A percentile compares a stretch with the other conserved stretches of the same genome.
phyloP scores from a whole-genome alignment of 2,888 invertebrate genomes.

The Sturmia bella region DNA sequence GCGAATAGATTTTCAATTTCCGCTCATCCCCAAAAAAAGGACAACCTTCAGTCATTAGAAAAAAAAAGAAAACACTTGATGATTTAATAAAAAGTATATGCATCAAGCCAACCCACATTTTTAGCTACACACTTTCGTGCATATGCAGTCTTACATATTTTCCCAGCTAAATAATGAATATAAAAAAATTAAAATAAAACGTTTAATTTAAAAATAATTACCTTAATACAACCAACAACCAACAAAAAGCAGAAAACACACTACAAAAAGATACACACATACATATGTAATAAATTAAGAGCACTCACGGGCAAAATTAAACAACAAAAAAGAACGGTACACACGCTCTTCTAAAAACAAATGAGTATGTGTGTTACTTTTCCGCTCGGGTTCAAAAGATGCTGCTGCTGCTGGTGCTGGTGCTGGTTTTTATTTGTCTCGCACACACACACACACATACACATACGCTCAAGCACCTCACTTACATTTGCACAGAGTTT shows the following conservation, averaged over 20 bases:
- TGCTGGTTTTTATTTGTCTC: slow-evolving; percentile 13
- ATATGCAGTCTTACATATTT: background rate
- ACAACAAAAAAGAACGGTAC: slow-evolving; percentile 5
- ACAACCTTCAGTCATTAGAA: background rate
- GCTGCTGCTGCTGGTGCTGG: slow-evolving; percentile 25
- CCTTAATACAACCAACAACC: slow-evolving; percentile 29
- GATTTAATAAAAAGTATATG: slow-evolving; percentile 10
- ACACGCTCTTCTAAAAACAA: slow-evolving; percentile 17
- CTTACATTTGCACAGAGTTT: background rate
- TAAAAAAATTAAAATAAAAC: slow-evolving; percentile 40
- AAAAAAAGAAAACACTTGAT: slow-evolving; percentile 18
- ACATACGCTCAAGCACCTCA: background rate
- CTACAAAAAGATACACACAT: too few relatives aligned
- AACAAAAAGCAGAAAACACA: too few relatives aligned
- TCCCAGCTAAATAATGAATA: slow-evolving; percentile 1
- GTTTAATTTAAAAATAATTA: slow-evolving; percentile 62
- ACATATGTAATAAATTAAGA: slow-evolving; percentile 19
- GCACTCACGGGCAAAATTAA: slow-evolving; percentile 41
- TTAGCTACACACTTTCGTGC: too few relatives aligned
- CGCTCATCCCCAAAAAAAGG: background rate
- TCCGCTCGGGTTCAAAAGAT: slow-evolving; percentile 25
- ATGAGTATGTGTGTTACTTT: slow-evolving; percentile 1
- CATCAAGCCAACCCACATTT: background rate
- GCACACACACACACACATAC: slow-evolving; percentile 2
- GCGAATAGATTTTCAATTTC: slow-evolving; percentile 13